Conservation (phyloP, 2,888 invertebrate genomes). For the Drosophila acutilabella region DNA sequence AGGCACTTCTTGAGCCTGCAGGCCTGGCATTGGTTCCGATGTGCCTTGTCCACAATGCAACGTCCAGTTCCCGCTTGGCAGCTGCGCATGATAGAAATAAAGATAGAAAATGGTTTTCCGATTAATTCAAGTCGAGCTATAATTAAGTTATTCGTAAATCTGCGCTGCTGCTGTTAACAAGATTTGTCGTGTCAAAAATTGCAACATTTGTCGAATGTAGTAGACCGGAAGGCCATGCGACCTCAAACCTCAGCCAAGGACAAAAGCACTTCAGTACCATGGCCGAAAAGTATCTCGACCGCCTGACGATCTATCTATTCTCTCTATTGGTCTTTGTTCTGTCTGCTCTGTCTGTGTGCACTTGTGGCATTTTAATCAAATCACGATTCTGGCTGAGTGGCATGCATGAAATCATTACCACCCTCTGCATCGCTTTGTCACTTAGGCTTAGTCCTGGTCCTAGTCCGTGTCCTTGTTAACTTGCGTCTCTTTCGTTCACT, state of each 20-base stretch:
- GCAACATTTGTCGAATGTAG: constrained; percentile 77
- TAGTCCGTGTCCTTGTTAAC: not conserved
- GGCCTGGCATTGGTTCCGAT: constrained; percentile 99
- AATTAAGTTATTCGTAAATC: constrained; percentile 62
- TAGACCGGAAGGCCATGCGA: constrained; percentile 19
- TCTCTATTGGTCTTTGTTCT: constrained; percentile 62
- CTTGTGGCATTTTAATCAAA: constrained; percentile 84
- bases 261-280: constrained; percentile 12
- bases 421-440: constrained; percentile 23
- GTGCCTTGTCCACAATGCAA: constrained; percentile 99
- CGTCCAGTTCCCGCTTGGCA: constrained; percentile 99
- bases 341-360: constrained; percentile 49
- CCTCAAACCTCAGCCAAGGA: constrained; percentile 16
- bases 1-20: constrained; percentile 99
- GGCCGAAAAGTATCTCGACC: constrained; percentile 37
- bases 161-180: constrained; percentile 38
- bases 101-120: constrained; percentile 25
- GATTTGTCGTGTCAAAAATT: constrained; percentile 74
- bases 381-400: constrained; percentile 76
- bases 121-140: constrained; percentile 52
- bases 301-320: constrained; percentile 33
- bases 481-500: constrained; percentile 54
- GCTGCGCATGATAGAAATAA: constrained; percentile 86
- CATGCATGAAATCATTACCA: constrained; percentile 50
- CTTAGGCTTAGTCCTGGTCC: constrained; percentile 32